Conservation (phyloP, 2,113 vertebrate species). For the Crotalus viridis region DNA sequence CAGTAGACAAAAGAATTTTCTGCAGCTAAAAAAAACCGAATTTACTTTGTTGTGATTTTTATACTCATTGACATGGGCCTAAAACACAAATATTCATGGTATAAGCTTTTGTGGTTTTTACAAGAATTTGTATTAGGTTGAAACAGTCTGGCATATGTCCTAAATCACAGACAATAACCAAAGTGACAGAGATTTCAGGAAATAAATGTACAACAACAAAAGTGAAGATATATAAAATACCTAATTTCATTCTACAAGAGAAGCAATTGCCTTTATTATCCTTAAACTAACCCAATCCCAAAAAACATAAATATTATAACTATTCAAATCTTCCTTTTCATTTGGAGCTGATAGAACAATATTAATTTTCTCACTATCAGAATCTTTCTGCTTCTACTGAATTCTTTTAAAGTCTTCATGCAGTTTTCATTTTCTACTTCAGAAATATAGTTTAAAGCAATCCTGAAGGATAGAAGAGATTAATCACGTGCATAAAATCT, state of each 20-base stretch:
- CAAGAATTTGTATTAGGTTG: conserved; percentile 31
- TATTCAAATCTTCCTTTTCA: neutral
- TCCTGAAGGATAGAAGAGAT: neutral
- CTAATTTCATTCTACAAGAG: neutral
- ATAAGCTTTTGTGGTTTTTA: conserved; percentile 19
- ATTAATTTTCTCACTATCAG: conserved; percentile 26
- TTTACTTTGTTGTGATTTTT: neutral
- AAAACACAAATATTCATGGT: conserved; percentile 25
- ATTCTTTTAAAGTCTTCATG: neutral
- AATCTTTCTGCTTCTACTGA: conserved; percentile 42
- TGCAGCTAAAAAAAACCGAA: conserved; percentile 50
- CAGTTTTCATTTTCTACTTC: conserved; percentile 24
- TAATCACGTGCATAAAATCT: neutral
- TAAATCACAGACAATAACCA: neutral
- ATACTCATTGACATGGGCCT: conserved; percentile 24
- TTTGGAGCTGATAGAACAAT: neutral
- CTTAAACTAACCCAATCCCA: neutral
- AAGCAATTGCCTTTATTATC: neutral
- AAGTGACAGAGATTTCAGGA: neutral
- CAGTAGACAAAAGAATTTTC: conserved; percentile 33
- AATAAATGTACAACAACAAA: neutral
- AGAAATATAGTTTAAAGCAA: neutral
- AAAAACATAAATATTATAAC: conserved; percentile 27
- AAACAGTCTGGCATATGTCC: conserved; percentile 22
- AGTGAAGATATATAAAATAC: neutral